A percentile compares a stretch with the other conserved stretches of the same genome.
These are phyloP conservation scores for Crotalus helleri DNA, from an alignment of 2,113 vertebrate species.

Conservation along the genomic window DNA sequence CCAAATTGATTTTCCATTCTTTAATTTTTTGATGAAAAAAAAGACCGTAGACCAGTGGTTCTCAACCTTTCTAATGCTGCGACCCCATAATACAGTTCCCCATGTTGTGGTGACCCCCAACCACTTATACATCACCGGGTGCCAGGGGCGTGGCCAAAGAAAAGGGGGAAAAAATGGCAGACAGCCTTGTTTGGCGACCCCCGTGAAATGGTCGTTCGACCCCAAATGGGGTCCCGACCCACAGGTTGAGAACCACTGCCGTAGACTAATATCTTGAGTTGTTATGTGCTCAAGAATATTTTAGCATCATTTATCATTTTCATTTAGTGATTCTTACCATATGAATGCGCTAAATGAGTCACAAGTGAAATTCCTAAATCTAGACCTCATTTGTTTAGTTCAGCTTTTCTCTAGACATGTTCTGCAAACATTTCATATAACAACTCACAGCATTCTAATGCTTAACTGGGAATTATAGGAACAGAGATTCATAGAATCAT, in stretches of 20 bases:
- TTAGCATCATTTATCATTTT: constrained; percentile 18
- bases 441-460: background rate
- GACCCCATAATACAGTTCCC: no score
- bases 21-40: background rate
- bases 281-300: background rate
- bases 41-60: no score
- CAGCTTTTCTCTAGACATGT: background rate
- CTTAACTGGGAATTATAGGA: background rate
- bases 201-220: no score
- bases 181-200: no score
- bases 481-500: background rate
- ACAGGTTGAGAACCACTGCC: no score
- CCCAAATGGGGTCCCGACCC: no score
- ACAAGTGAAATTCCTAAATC: constrained; percentile 24
- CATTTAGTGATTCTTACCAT: background rate
- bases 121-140: no score
- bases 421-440: background rate
- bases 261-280: background rate
- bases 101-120: no score
- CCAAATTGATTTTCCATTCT: background rate
- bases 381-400: background rate
- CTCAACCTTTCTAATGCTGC: no score
- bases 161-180: no score
- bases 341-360: constrained; percentile 7
- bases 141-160: no score